Percentiles rank a stretch among this genome's conserved stretches.
These are phyloP conservation scores for Zygogramma bicolorata DNA, from an alignment of 2,888 invertebrate species.

Conservation along the genomic window DNA sequence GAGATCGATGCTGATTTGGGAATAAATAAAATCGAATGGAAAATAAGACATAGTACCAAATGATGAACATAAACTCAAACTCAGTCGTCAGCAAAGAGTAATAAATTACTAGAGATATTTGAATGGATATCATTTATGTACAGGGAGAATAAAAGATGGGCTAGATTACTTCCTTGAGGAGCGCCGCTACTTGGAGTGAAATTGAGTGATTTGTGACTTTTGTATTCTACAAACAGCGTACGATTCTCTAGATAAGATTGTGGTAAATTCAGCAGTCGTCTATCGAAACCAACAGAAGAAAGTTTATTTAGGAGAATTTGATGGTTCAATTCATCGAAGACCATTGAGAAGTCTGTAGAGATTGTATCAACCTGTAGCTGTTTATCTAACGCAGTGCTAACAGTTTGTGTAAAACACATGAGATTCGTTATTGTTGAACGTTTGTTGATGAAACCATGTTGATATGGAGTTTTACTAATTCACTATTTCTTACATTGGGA, in stretches of 20 bases:
- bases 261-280: background rate
- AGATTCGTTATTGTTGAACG: background rate
- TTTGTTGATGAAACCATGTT: no score
- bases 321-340: slow-evolving; percentile 5
- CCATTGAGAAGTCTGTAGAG: background rate
- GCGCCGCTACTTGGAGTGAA: slow-evolving; percentile 11
- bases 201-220: no score
- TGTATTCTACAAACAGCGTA: slow-evolving; percentile 6
- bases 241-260: slow-evolving; percentile 8
- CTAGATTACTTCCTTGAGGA: slow-evolving; percentile 13
- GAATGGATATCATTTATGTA: no score
- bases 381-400: slow-evolving; percentile 1
- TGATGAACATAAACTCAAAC: no score
- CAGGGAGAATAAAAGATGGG: background rate
- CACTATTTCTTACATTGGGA: background rate
- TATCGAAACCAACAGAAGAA: background rate
- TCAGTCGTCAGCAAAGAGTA: no score
- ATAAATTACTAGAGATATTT: no score
- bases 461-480: no score
- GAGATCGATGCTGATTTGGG: no score
- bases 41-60: no score
- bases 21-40: no score
- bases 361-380: slow-evolving; percentile 10
- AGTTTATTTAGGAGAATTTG: background rate
- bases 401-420: slow-evolving; percentile 2